A percentile compares a stretch with the other conserved stretches of the same genome.
phyloP scores from a whole-genome alignment of 2,797 vertebrate species.

The Sebastiscus albofasciatus region DNA sequence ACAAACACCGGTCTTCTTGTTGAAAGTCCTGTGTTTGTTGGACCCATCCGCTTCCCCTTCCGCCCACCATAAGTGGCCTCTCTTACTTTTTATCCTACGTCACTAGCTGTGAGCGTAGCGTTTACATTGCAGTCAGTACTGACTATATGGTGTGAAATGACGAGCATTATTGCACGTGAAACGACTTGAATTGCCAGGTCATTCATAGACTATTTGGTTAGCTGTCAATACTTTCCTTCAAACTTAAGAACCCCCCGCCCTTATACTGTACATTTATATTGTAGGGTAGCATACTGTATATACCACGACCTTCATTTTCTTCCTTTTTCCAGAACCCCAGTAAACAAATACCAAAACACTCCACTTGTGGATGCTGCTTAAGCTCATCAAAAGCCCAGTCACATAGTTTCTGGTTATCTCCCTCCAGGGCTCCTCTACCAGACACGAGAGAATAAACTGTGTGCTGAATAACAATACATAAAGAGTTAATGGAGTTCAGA shows the following conservation, averaged over 20 bases:
- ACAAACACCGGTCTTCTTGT: too few relatives aligned
- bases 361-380: slow-evolving; percentile 22
- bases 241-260: not conserved
- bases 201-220: too few relatives aligned
- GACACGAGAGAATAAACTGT: slow-evolving; percentile 49
- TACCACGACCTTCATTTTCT: not conserved
- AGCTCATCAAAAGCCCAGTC: slow-evolving; percentile 55
- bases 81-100: too few relatives aligned
- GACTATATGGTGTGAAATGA: too few relatives aligned
- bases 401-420: slow-evolving; percentile 59
- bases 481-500: slow-evolving; percentile 56
- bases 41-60: too few relatives aligned
- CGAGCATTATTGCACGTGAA: too few relatives aligned
- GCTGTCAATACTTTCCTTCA: not conserved
- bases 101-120: too few relatives aligned
- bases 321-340: not conserved
- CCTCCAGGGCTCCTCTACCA: slow-evolving; percentile 45
- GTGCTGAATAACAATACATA: slow-evolving; percentile 56
- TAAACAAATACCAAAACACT: slow-evolving; percentile 17
- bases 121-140: too few relatives aligned
- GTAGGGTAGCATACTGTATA: not conserved
- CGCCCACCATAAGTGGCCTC: too few relatives aligned
- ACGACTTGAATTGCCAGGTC: too few relatives aligned
- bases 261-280: not conserved
- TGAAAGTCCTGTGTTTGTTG: too few relatives aligned